These are phyloP conservation scores for Odontomyia ornata DNA, from an alignment of 2,888 invertebrate species.

Conservation along the genomic window DNA sequence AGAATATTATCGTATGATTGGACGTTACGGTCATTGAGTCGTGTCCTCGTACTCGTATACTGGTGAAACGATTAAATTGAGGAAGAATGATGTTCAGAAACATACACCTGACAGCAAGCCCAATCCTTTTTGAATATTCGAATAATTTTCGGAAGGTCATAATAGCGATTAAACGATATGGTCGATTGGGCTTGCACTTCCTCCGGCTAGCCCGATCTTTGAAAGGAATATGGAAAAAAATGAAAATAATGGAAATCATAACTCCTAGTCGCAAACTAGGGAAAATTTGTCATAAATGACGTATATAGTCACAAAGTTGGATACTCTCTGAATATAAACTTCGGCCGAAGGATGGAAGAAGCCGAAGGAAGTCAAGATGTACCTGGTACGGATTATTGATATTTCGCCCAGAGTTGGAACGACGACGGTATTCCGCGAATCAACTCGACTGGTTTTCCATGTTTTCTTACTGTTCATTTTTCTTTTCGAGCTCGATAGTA, in stretches of 20 bases:
- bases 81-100: constrained; percentile 27
- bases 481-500: no score
- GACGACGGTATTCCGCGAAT: neutral
- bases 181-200: constrained; percentile 9
- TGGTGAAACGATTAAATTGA: constrained; percentile 7
- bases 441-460: no score
- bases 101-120: constrained; percentile 28
- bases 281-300: constrained; percentile 42
- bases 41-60: no score
- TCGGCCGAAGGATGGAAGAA: neutral
- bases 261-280: constrained; percentile 26
- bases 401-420: constrained; percentile 40
- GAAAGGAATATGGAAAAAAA: neutral
- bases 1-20: neutral
- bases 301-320: constrained; percentile 10
- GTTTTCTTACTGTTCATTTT: no score
- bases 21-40: constrained; percentile 23
- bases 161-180: constrained; percentile 23
- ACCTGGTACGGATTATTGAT: constrained; percentile 49
- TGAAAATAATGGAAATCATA: constrained; percentile 31
- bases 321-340: neutral
- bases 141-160: constrained; percentile 19
- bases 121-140: constrained; percentile 30
- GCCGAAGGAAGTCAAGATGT: constrained; percentile 3
- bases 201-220: neutral